Evolutionary conservation across 2,888 invertebrate genomes (phyloP), one percentile per base, ranked within the genome.

Genomic region (Bellardia pandia): DNA sequence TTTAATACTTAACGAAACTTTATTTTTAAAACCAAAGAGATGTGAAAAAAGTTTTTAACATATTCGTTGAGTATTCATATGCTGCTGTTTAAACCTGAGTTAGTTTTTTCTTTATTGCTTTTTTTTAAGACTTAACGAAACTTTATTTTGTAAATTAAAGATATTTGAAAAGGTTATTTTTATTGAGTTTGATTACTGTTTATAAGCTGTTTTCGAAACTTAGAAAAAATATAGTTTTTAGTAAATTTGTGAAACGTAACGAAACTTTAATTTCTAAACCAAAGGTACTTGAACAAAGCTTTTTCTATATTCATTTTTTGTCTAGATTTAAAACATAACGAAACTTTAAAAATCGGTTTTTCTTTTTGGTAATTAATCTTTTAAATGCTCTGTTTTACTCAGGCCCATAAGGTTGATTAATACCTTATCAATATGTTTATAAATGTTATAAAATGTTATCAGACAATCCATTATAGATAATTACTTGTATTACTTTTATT

Each of bases 381-480:
- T 45, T 3, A 11, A 45, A 45, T 45, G 11, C 11, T 9, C 9
- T 45, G 9, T 45, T 45, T 45, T 45, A 3, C 5, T 33, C 33
- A 33, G 33, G 33, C 33, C 33, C 33, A 33, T 51, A 51, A 23
- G 23, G 0, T 51, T 45, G 13, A 51, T 51, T 7, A n/a, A 23
- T 23, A n/a, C n/a, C 51, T 51, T 51, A 51, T 51, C 51, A n/a
- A 51, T n/a, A 51, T 51, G 45, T 51, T 51, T 51, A 51, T 51
- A n/a, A 51, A 2, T 14, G 14, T 51, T 51, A n/a, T 51, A 7
- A 51, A 51, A 14, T 51, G n/a, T 51, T 51, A 51, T 51, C n/a
- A 51, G n/a, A 5, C n/a, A 51, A 51, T n/a, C 6, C 6, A 51
- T n/a, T 51, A n/a, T 1, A 51, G 51, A n/a, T 51, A 51, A 51